These are phyloP conservation scores for Drosophila guanche DNA, from an alignment of 1,140 invertebrate genomes.

Conservation along the genomic window DNA sequence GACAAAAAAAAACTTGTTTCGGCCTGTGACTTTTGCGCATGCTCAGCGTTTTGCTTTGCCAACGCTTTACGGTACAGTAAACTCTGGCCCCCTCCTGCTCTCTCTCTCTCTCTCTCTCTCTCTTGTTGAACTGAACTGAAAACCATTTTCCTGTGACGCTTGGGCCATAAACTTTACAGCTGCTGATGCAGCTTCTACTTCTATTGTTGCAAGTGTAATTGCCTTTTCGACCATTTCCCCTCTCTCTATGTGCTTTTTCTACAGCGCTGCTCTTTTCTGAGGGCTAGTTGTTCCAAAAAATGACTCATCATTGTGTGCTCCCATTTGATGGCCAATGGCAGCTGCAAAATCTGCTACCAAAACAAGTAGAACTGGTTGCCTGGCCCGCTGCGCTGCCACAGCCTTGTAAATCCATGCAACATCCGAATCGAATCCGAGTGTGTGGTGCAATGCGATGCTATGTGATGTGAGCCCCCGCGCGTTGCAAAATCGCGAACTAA, in stretches of 20 bases:
- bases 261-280: neutral
- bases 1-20: conserved; percentile 66
- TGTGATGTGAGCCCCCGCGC: conserved; percentile 47
- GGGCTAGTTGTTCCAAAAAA: conserved; percentile 43
- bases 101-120: neutral
- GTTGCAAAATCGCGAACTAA: conserved; percentile 15
- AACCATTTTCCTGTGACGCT: conserved; percentile 76
- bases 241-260: conserved; percentile 19
- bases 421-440: neutral
- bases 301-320: conserved; percentile 61
- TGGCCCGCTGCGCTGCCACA: conserved; percentile 31
- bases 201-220: conserved; percentile 79
- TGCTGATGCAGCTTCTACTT: conserved; percentile 62
- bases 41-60: conserved; percentile 68
- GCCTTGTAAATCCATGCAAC: conserved; percentile 67
- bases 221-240: conserved; percentile 52
- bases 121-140: conserved; percentile 12
- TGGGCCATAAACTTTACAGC: conserved; percentile 70
- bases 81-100: conserved; percentile 39
- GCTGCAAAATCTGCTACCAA: conserved; percentile 62
- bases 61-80: conserved; percentile 78
- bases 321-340: conserved; percentile 50
- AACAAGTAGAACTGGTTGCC: conserved; percentile 75
- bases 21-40: conserved; percentile 73
- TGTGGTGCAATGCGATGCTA: conserved; percentile 7